Conservation (phyloP, 2,888 invertebrate genomes). For the Syrphus vitripennis region DNA sequence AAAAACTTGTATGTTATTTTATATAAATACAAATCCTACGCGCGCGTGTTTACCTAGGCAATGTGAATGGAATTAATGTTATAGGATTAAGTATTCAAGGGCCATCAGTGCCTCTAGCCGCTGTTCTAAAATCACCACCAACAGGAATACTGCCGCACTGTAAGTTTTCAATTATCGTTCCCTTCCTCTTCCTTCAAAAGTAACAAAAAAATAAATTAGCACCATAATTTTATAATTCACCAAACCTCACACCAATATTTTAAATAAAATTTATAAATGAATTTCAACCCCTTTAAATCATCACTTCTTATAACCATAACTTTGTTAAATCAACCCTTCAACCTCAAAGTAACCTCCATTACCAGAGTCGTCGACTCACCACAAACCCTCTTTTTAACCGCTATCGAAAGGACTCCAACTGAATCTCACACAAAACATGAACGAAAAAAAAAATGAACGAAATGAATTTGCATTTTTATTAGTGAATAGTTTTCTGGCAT, state of each 20-base stretch:
- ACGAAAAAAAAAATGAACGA: background rate
- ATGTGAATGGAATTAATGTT: conserved; percentile 88
- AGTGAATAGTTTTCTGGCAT: conserved; percentile 36
- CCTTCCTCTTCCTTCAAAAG: background rate
- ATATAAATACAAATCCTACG: conserved; percentile 41
- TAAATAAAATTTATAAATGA: background rate
- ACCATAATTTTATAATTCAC: conserved; percentile 63
- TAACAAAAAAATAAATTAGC: background rate
- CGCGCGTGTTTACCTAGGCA: conserved; percentile 82
- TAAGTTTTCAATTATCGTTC: conserved; percentile 63
- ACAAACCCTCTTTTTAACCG: conserved; percentile 28
- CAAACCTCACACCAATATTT: conserved; percentile 9
- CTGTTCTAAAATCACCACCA: conserved; percentile 74
- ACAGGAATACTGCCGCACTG: conserved; percentile 75
- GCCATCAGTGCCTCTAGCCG: conserved; percentile 82
- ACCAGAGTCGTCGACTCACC: conserved; percentile 32
- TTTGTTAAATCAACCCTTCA: background rate
- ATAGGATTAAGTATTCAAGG: conserved; percentile 84
- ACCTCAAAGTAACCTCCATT: conserved; percentile 44
- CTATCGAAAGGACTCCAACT: conserved; percentile 55
- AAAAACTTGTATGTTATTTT: conserved; percentile 32
- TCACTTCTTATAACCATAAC: conserved; percentile 33
- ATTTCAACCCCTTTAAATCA: conserved; percentile 65
- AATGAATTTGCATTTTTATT: conserved; percentile 59
- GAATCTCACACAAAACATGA: background rate